Evolutionary conservation across 2,797 vertebrate species (phyloP).

Genomic region (Eurystomus glaucurus): DNA sequence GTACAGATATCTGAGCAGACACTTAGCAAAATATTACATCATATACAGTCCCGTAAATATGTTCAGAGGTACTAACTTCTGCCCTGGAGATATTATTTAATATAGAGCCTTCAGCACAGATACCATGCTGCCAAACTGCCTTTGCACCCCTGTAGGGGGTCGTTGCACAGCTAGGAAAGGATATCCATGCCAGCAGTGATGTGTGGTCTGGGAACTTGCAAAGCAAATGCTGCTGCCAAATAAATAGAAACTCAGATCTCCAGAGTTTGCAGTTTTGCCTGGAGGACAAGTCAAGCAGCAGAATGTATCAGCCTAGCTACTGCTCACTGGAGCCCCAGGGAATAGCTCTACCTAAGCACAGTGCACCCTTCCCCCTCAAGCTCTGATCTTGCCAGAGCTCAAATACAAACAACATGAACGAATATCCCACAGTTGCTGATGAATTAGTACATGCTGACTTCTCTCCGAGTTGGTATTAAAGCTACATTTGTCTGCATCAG

Average conservation of each 20-base stretch:
- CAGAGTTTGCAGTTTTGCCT: conserved; percentile 4
- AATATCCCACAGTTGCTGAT: conserved; percentile 5
- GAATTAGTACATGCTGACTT: conserved; percentile 29
- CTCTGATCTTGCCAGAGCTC: conserved; percentile 5
- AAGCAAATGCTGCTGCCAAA: conserved; percentile 12
- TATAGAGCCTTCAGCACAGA: background rate
- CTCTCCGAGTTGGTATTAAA: background rate
- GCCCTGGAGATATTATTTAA: background rate
- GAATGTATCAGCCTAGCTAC: conserved; percentile 20
- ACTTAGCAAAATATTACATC: background rate
- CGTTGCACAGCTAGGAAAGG: background rate
- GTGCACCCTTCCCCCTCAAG: background rate
- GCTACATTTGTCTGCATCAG: conserved; percentile 22
- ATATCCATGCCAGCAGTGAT: background rate
- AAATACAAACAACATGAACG: conserved; percentile 1
- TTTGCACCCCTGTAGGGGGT: background rate
- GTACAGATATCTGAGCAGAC: background rate
- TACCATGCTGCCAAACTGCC: background rate
- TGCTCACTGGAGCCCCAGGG: background rate
- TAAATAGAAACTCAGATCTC: conserved; percentile 16
- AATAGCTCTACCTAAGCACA: conserved; percentile 7
- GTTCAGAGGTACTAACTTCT: background rate
- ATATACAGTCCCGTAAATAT: background rate
- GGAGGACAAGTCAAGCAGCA: conserved; percentile 32
- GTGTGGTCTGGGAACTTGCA: background rate